phyloP scores from a whole-genome alignment of 2,797 vertebrate species.

The Alfaro cultratus region DNA sequence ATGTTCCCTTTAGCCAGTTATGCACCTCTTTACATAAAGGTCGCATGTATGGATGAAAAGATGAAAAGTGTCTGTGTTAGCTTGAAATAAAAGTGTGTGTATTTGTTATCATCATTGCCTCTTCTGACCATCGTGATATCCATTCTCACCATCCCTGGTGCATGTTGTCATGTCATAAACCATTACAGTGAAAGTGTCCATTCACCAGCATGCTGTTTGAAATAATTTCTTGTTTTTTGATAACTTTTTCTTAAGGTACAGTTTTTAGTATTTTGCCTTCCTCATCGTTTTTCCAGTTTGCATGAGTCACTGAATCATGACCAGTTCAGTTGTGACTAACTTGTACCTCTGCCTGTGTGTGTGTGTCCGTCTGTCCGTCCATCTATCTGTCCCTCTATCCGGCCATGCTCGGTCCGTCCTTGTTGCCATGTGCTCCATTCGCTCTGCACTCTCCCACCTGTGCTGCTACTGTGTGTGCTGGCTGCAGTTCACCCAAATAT shows the following conservation, averaged over 20 bases:
- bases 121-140: slow-evolving; percentile 10
- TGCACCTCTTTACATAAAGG: not conserved
- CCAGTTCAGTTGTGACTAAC: slow-evolving; percentile 68
- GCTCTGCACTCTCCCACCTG: slow-evolving; percentile 63
- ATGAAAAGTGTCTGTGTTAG: not conserved
- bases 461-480: slow-evolving; percentile 75
- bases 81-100: not conserved
- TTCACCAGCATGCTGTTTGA: slow-evolving; percentile 38
- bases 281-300: slow-evolving; percentile 45
- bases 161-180: slow-evolving; percentile 27
- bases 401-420: slow-evolving; percentile 52
- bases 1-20: not conserved
- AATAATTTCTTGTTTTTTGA: slow-evolving; percentile 11
- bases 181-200: slow-evolving; percentile 7
- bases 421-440: slow-evolving; percentile 55
- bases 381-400: slow-evolving; percentile 50
- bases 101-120: slow-evolving; percentile 19
- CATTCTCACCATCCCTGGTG: slow-evolving; percentile 16
- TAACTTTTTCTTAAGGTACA: slow-evolving; percentile 25
- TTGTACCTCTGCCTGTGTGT: slow-evolving; percentile 60
- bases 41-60: not conserved
- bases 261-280: slow-evolving; percentile 31
- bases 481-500: slow-evolving; percentile 76
- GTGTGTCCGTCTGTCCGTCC: slow-evolving; percentile 56
- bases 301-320: slow-evolving; percentile 51